These are phyloP conservation scores for Pseudomyrmex flavicornis DNA, from an alignment of 1,140 invertebrate species.

Conservation along the genomic window DNA sequence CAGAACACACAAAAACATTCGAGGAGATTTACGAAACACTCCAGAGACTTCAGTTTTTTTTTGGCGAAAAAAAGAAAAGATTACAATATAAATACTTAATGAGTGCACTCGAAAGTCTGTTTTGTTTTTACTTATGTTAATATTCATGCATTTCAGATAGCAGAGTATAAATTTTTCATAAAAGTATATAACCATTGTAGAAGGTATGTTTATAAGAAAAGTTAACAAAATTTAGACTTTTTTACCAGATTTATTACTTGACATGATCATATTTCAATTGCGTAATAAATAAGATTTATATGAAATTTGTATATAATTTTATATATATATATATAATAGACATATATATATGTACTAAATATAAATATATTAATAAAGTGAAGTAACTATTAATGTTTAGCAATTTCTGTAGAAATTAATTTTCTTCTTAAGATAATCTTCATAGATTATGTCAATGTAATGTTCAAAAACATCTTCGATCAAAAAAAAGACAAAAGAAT, in stretches of 20 bases:
- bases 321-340: no score
- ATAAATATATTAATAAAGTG: no score
- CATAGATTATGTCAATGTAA: not conserved
- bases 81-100: not conserved
- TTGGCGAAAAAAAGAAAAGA: slow-evolving; percentile 6
- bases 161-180: not conserved
- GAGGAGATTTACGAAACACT: not conserved
- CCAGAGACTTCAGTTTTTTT: not conserved
- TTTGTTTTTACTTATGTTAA: slow-evolving; percentile 3
- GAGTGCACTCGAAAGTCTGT: slow-evolving; percentile 20
- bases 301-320: no score
- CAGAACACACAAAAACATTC: not conserved
- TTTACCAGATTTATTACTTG: not conserved
- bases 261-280: not conserved
- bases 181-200: not conserved
- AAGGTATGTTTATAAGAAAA: not conserved
- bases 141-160: not conserved
- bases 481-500: not conserved
- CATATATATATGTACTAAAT: no score
- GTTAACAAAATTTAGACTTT: no score
- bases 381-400: no score
- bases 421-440: not conserved
- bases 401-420: no score
- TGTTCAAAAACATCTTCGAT: not conserved
- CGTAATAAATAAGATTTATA: no score